These are phyloP conservation scores for Papilio helenus DNA, from an alignment of 1,140 invertebrate genomes.

Conservation along the genomic window DNA sequence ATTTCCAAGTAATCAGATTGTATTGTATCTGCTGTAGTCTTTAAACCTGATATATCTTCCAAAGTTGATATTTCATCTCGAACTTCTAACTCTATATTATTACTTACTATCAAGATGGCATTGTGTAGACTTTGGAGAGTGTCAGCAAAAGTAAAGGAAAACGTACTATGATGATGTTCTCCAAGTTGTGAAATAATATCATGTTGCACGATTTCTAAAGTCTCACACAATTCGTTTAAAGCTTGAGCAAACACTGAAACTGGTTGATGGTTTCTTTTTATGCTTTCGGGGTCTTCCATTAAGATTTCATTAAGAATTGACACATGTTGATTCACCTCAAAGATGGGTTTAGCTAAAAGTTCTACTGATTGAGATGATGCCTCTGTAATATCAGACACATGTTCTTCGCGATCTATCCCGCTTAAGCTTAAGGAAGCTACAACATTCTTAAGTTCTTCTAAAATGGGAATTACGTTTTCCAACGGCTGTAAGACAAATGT, in stretches of 20 bases:
- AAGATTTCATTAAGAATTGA: constrained; percentile 66
- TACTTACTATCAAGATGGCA: constrained; percentile 82
- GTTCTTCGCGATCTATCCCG: constrained; percentile 53
- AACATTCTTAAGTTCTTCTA: constrained; percentile 68
- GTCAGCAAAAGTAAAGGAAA: constrained; percentile 73
- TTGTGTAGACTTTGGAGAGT: constrained; percentile 83
- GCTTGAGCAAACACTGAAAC: constrained; percentile 80
- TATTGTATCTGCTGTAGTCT: constrained; percentile 80
- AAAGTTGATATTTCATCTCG: constrained; percentile 81
- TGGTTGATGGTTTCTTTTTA: constrained; percentile 70
- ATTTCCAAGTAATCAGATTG: constrained; percentile 56
- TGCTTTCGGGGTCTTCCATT: constrained; percentile 64
- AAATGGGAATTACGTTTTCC: constrained; percentile 49
- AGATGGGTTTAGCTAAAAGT: constrained; percentile 68
- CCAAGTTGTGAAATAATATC: constrained; percentile 73
- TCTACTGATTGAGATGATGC: constrained; percentile 52
- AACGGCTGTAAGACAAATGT: constrained; percentile 47
- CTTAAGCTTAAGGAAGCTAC: constrained; percentile 54
- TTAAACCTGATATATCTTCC: constrained; percentile 84
- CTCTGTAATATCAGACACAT: constrained; percentile 72
- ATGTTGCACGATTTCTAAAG: constrained; percentile 80
- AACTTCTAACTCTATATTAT: constrained; percentile 72
- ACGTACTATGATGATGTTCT: constrained; percentile 58
- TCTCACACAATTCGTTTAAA: constrained; percentile 79
- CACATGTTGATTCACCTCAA: constrained; percentile 70